These are phyloP conservation scores for Micromesistius poutassou DNA, from an alignment of 2,797 vertebrate species.

Conservation along the genomic window DNA sequence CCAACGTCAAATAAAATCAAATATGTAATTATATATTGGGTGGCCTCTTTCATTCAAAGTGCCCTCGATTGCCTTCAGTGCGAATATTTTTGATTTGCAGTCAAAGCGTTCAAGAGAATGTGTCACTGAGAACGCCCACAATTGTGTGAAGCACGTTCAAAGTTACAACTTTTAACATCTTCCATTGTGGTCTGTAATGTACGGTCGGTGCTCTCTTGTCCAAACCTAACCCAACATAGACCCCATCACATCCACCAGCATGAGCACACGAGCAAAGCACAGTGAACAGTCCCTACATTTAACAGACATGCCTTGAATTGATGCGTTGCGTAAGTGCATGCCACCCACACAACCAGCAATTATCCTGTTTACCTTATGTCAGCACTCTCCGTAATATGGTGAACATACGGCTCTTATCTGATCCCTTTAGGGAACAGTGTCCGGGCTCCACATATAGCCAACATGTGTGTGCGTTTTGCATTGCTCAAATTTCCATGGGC, in stretches of 20 bases:
- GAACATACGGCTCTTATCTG: slow-evolving; percentile 13
- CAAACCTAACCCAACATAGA: slow-evolving; percentile 8
- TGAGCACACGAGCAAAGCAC: slow-evolving; percentile 40
- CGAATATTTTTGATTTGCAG: neutral
- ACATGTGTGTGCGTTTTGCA: slow-evolving; percentile 11
- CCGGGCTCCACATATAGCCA: slow-evolving; percentile 1
- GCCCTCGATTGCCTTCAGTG: neutral
- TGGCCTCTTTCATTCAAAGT: neutral
- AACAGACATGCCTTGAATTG: slow-evolving; percentile 26
- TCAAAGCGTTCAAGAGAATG: neutral
- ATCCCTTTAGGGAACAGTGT: slow-evolving; percentile 19
- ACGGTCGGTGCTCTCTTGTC: neutral
- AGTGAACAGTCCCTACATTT: slow-evolving; percentile 1
- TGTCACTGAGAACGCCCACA: neutral
- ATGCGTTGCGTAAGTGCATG: slow-evolving; percentile 10
- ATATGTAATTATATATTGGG: neutral
- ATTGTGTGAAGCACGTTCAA: neutral
- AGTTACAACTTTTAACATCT: too few species aligned
- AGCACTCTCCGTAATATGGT: slow-evolving; percentile 16
- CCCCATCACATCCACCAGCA: slow-evolving; percentile 12
- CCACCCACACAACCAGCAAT: neutral
- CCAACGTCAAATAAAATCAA: neutral
- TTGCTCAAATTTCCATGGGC: slow-evolving; percentile 1
- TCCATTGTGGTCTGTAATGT: too few species aligned
- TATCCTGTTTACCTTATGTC: slow-evolving; percentile 15